Evolutionary conservation across 2,113 vertebrate species (phyloP).

Genomic region (Myodes glareolus): DNA sequence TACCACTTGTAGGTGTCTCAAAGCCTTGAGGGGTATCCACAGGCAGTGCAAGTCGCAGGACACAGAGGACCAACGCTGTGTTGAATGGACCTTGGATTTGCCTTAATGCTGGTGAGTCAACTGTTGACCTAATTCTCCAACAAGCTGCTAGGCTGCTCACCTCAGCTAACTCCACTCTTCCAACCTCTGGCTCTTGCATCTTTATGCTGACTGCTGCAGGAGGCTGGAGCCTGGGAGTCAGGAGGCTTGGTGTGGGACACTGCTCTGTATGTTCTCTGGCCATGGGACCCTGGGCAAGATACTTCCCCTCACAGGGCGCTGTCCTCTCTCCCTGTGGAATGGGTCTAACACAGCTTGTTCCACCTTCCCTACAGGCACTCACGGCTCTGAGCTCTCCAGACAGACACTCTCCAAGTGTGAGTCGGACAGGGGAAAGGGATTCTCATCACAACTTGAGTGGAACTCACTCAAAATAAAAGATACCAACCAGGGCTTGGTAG

Average conservation of each 20-base stretch:
- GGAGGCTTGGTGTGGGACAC: background rate
- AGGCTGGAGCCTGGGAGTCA: background rate
- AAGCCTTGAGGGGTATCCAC: background rate
- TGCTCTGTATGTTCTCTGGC: background rate
- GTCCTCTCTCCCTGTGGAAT: background rate
- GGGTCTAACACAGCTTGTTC: background rate
- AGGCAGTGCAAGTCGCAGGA: background rate
- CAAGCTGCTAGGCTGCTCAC: background rate
- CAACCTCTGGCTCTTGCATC: background rate
- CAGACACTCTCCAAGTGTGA: background rate
- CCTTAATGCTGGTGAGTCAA: background rate
- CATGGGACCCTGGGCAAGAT: background rate
- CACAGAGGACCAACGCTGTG: background rate
- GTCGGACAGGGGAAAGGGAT: background rate
- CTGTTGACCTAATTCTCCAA: background rate
- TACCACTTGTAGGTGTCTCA: background rate
- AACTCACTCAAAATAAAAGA: background rate
- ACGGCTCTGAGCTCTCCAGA: too few relatives aligned
- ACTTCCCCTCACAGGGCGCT: background rate
- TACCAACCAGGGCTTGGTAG: background rate
- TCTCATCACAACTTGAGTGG: background rate
- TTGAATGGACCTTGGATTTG: background rate
- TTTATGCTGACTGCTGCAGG: background rate
- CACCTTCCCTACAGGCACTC: background rate
- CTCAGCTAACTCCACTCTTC: background rate